These are phyloP conservation scores for Hypotaenidia okinawae DNA, from an alignment of 2,797 vertebrate species.

Conservation along the genomic window DNA sequence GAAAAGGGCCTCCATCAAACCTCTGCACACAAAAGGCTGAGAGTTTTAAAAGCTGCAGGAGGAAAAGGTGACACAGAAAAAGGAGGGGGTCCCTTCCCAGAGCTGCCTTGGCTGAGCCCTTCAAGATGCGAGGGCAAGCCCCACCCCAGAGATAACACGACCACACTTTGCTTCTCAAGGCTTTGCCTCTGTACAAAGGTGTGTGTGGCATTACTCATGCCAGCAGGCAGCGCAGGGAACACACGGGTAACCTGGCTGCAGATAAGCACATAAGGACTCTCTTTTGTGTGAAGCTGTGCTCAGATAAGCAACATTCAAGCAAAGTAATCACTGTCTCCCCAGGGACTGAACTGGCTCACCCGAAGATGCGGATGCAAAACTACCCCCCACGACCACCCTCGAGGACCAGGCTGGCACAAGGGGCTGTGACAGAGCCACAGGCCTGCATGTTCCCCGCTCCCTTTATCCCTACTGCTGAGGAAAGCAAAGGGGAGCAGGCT, in stretches of 20 bases:
- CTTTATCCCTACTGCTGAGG: background rate
- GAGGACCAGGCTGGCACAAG: background rate
- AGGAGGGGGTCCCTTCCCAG: background rate
- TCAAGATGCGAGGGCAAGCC: background rate
- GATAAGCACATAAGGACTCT: background rate
- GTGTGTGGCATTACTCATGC: background rate
- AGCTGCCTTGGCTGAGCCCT: background rate
- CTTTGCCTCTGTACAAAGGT: background rate
- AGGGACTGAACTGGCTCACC: background rate
- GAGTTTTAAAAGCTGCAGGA: background rate
- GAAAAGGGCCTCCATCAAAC: background rate
- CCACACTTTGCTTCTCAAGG: background rate
- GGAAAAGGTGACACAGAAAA: background rate
- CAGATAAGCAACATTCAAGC: background rate
- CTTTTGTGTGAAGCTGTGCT: background rate
- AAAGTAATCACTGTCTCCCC: background rate
- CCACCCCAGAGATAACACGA: background rate
- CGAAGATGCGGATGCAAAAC: background rate
- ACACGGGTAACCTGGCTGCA: background rate
- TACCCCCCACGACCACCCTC: rapidly evolving
- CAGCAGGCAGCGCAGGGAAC: background rate
- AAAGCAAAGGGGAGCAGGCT: background rate
- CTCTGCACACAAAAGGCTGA: background rate
- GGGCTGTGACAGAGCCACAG: rapidly evolving
- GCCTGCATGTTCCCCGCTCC: background rate